Evolutionary conservation across 2,113 vertebrate species (phyloP).

Genomic region (Chlamydotis undulata): DNA sequence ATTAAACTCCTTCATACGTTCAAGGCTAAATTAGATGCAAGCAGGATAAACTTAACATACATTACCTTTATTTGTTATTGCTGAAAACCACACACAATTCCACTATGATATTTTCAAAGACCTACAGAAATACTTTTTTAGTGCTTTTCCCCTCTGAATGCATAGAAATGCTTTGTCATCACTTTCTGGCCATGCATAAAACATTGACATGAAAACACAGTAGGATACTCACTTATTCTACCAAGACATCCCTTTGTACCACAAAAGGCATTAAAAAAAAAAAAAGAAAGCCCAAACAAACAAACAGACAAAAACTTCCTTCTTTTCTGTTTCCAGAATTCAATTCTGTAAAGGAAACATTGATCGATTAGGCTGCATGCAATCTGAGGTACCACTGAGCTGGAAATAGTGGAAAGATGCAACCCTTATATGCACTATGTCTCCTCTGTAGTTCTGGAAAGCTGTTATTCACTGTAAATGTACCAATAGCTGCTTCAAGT

Average conservation of each 20-base stretch:
- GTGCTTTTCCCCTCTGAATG: background rate
- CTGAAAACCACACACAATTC: background rate
- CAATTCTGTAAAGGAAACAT: background rate
- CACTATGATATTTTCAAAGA: background rate
- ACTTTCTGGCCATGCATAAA: slow-evolving; percentile 6
- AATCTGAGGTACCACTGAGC: background rate
- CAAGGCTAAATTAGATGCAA: background rate
- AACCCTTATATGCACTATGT: background rate
- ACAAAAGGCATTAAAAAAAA: background rate
- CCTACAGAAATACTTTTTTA: background rate
- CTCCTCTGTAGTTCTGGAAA: background rate
- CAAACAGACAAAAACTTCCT: background rate
- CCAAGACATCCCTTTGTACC: background rate
- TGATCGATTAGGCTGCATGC: background rate
- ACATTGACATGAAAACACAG: background rate
- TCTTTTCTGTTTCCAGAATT: background rate
- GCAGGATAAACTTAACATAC: background rate
- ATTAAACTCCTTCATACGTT: background rate
- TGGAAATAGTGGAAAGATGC: background rate
- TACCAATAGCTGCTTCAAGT: background rate
- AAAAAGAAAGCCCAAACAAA: background rate
- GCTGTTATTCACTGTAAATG: background rate
- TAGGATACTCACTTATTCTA: background rate
- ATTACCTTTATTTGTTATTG: background rate
- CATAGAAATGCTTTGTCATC: background rate